Percentiles rank a stretch among this genome's conserved stretches.
These are phyloP conservation scores for Menura novaehollandiae DNA, from an alignment of 2,113 vertebrate species.

Conservation along the genomic window DNA sequence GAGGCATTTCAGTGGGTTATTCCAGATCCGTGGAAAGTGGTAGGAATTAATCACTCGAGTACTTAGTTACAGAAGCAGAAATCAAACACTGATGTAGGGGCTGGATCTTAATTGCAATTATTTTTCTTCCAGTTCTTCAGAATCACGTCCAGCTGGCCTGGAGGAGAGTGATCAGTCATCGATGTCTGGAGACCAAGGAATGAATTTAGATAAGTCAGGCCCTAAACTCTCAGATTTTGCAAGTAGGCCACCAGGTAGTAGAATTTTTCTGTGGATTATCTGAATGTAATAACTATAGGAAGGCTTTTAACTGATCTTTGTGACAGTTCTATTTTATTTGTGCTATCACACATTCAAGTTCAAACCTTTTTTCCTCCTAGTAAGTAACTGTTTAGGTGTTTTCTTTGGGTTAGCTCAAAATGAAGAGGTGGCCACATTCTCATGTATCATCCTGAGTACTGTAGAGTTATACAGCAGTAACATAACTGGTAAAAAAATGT, in stretches of 20 bases:
- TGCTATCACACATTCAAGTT: neutral
- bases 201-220: slow-evolving; percentile 82
- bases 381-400: neutral
- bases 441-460: neutral
- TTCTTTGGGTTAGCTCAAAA: neutral
- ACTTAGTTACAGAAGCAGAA: neutral
- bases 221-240: slow-evolving; percentile 89
- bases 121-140: slow-evolving; percentile 76
- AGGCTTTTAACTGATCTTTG: neutral
- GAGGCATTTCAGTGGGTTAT: neutral
- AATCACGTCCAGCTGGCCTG: slow-evolving; percentile 79
- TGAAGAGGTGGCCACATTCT: neutral
- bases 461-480: neutral
- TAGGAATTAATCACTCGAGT: neutral
- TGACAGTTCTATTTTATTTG: neutral
- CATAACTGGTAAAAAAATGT: neutral
- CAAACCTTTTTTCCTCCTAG: neutral
- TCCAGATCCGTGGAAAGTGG: neutral
- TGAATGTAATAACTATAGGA: neutral
- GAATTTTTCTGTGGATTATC: neutral
- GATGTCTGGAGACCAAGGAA: slow-evolving; percentile 83
- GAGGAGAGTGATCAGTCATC: slow-evolving; percentile 87
- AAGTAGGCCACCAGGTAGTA: slow-evolving; percentile 84
- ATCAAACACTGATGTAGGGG: neutral
- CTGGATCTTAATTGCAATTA: neutral